These are phyloP conservation scores for Girardinus metallicus DNA, from an alignment of 2,797 vertebrate genomes.

Conservation along the genomic window DNA sequence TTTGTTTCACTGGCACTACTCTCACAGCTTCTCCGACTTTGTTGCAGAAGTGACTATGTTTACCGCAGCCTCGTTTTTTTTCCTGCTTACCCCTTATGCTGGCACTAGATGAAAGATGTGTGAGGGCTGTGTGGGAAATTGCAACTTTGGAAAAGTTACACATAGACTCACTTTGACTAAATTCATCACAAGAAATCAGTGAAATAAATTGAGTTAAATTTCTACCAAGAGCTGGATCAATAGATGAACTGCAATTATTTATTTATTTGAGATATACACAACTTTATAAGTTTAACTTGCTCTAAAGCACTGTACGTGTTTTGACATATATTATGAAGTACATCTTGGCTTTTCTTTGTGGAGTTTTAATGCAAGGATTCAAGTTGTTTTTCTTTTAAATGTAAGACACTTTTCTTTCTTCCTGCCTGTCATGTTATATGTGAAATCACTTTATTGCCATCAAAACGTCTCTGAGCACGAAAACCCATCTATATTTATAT, in stretches of 20 bases:
- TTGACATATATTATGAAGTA: not conserved
- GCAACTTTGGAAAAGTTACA: conserved; percentile 40
- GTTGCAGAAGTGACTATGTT: conserved; percentile 45
- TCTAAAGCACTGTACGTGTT: not conserved
- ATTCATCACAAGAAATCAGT: not conserved
- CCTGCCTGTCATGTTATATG: conserved; percentile 45
- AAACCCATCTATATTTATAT: conserved; percentile 62
- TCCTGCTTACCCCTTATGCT: conserved; percentile 26
- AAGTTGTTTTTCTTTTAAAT: conserved; percentile 2
- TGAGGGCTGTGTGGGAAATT: conserved; percentile 48
- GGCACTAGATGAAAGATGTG: conserved; percentile 62
- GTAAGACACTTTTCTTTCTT: conserved; percentile 16
- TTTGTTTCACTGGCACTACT: conserved; percentile 63
- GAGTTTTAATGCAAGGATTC: not conserved
- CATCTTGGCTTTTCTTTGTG: not conserved
- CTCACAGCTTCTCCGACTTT: conserved; percentile 52
- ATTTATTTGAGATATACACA: not conserved
- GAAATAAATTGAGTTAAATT: conserved; percentile 24
- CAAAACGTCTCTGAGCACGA: conserved; percentile 47
- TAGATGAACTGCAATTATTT: not conserved
- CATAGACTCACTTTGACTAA: conserved; percentile 28
- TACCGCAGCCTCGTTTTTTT: conserved; percentile 62
- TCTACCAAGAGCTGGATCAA: not conserved
- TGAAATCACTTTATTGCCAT: conserved; percentile 56
- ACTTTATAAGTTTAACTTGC: not conserved